Conservation (phyloP, 1,140 invertebrate species). For the Mylabris phalerata region DNA sequence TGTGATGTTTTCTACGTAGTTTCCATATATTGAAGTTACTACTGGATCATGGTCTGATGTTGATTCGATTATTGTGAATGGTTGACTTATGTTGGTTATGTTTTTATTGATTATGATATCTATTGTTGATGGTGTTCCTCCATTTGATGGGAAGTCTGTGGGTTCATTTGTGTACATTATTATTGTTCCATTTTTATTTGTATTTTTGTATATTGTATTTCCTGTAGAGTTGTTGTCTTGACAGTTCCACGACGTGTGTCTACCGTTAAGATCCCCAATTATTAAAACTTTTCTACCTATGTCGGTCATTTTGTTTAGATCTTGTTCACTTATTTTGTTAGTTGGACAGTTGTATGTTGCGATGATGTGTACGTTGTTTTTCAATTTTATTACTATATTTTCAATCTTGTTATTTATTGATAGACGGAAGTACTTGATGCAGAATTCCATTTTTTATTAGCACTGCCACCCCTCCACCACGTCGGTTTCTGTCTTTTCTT, state of each 20-base stretch:
- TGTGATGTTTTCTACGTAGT: too few relatives aligned
- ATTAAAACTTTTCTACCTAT: not conserved
- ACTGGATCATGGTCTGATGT: conserved; percentile 2
- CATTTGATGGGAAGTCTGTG: conserved; percentile 2
- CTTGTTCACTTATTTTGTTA: not conserved
- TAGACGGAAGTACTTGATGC: not conserved
- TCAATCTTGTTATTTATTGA: too few relatives aligned
- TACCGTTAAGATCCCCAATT: conserved; percentile 4
- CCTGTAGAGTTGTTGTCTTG: not conserved
- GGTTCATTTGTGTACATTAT: conserved; percentile 1
- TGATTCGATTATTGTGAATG: not conserved
- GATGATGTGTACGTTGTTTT: too few relatives aligned
- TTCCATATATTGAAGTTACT: not conserved
- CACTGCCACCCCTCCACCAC: not conserved
- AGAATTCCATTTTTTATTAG: not conserved
- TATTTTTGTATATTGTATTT: not conserved
- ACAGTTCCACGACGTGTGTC: not conserved
- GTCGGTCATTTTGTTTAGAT: not conserved
- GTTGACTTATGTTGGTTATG: not conserved
- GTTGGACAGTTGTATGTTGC: too few relatives aligned
- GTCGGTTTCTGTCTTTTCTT: too few relatives aligned
- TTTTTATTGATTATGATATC: conserved; percentile 1
- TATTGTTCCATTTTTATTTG: not conserved
- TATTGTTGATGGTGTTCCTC: conserved; percentile 2
- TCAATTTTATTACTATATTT: too few relatives aligned